A percentile compares a stretch with the other conserved stretches of the same genome.
Evolutionary conservation across 2,797 vertebrate species (phyloP).

Genomic region (Lateolabrax maculatus): DNA sequence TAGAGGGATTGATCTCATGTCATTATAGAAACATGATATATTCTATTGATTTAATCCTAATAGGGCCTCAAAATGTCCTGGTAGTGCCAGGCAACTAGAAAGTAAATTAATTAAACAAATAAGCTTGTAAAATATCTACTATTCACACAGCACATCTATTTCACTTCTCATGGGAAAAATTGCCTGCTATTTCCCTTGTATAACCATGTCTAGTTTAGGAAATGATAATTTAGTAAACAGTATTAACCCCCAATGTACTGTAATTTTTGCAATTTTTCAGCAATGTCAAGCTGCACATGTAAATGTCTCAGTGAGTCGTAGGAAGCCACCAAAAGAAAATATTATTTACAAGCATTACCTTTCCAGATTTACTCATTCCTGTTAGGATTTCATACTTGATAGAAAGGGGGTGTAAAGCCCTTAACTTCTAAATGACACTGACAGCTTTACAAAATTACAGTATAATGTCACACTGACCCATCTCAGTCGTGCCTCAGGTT

Average conservation of each 20-base stretch:
- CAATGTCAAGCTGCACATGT: neutral
- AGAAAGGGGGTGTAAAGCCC: conserved; percentile 20
- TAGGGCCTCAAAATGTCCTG: neutral
- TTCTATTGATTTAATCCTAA: neutral
- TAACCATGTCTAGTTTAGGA: neutral
- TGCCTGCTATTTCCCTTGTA: neutral
- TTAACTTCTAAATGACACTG: conserved; percentile 18
- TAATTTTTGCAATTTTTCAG: neutral
- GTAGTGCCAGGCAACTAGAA: neutral
- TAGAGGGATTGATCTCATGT: neutral
- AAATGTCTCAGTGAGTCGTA: neutral
- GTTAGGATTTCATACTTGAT: neutral
- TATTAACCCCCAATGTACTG: neutral
- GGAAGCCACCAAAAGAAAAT: neutral
- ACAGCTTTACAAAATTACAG: conserved; percentile 28
- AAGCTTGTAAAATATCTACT: neutral
- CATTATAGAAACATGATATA: conserved; percentile 4
- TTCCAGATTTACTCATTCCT: neutral
- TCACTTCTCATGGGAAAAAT: too few relatives aligned
- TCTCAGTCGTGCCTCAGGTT: conserved; percentile 23
- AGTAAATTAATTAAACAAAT: neutral
- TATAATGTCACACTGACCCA: conserved; percentile 30
- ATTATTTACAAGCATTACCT: neutral
- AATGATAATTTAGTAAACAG: too few relatives aligned
- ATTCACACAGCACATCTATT: neutral